Percentiles rank a stretch among this genome's conserved stretches.
Evolutionary conservation across 2,888 invertebrate genomes (phyloP).

Genomic region (Melanophora roralis): DNA sequence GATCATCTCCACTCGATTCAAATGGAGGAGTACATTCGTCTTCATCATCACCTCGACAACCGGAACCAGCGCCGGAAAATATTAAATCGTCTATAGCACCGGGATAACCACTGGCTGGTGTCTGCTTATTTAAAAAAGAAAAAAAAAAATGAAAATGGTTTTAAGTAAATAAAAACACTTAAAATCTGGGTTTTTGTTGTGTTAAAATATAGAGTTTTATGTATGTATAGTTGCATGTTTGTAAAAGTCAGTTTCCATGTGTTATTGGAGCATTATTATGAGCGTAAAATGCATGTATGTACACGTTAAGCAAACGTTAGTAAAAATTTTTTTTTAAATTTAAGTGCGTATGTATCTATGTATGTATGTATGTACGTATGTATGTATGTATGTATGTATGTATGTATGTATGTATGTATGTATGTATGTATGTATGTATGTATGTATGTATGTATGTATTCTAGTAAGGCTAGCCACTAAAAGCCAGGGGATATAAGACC

Average conservation of each 20-base stretch:
- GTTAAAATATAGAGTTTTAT: background rate
- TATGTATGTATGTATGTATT: too few species aligned
- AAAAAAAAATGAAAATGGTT: background rate
- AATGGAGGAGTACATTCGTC: slow-evolving; percentile 92
- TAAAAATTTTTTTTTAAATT: too few species aligned
- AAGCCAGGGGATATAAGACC: too few species aligned
- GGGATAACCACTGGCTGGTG: slow-evolving; percentile 89
- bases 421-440: slow-evolving; percentile 14
- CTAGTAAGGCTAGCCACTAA: too few species aligned
- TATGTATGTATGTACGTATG: too few species aligned
- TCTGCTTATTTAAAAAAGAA: slow-evolving; percentile 78
- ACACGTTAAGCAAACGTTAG: too few species aligned
- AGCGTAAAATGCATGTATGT: too few species aligned
- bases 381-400: background rate
- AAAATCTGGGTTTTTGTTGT: background rate
- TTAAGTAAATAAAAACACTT: background rate
- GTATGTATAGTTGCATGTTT: slow-evolving; percentile 20
- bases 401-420: slow-evolving; percentile 10
- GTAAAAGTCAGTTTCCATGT: slow-evolving; percentile 1
- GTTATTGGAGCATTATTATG: background rate
- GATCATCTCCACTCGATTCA: slow-evolving; percentile 91
- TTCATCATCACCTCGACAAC: slow-evolving; percentile 93
- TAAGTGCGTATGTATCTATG: too few species aligned
- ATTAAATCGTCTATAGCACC: slow-evolving; percentile 91
- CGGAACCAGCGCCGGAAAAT: slow-evolving; percentile 94